Evolutionary conservation across 2,888 invertebrate genomes (phyloP), one percentile per base, ranked within the genome.

Genomic region (Zhuqinia jingwanae): DNA sequence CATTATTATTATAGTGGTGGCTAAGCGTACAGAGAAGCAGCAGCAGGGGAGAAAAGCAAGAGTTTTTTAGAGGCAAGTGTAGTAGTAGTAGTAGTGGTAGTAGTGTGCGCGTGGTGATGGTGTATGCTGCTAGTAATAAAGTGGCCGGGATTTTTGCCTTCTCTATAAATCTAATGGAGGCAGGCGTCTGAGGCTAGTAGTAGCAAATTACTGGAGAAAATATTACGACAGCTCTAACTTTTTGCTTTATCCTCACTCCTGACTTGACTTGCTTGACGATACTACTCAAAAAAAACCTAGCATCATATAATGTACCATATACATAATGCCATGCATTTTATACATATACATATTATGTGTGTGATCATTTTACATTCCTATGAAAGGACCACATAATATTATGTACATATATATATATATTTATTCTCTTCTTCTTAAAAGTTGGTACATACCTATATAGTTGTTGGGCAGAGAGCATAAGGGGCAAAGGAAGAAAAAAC

Each of bases 221-320:
- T 88, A 88, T 88, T 88, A 88, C 88, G 88, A 88, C 88, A 88
- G 88, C 88, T 83, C 82, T 75, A 88, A 85, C 85, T 88, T 88
- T 88, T 88, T 88, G 78, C 88, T 88, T 88, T 85, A 82, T 88
- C 85, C 77, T 87, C 65, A 82, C 78, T 83, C 78, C 50, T 85
- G 70, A 85, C 79, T 36, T 36, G 36, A 58, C 84, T 53, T 45
- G 36, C 36, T 36, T 36, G 36, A 36, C 36, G 36, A 3, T 36
- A 36, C 36, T 36, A 36, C 36, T 36, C 36, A 36, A 36, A 36
- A 36, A 3, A 8, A 36, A 36, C n/a, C n/a, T n/a, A 36, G 36
- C 36, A 6, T 3, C 5, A 36, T 36, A 8, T 36, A 36, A 36
- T 36, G 8, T 36, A 8, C 3, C 8, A 36, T 36, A n/a, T 36